These are phyloP conservation scores for Labia minor DNA, from an alignment of 2,888 invertebrate species.

Conservation along the genomic window DNA sequence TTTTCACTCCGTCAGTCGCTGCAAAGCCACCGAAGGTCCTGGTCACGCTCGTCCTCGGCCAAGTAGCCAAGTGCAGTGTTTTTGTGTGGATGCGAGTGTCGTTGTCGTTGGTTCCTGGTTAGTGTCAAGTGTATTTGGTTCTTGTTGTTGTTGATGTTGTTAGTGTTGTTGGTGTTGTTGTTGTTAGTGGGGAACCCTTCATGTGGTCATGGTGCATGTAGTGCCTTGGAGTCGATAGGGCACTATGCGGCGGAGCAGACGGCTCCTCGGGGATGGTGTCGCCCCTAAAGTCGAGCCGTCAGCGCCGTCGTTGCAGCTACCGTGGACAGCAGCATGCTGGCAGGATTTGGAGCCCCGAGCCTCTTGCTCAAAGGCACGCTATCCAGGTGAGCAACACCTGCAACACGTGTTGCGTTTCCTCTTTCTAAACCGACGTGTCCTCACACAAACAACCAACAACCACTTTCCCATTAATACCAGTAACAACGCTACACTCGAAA, in stretches of 20 bases:
- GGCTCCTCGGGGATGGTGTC: not conserved
- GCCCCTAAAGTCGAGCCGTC: not conserved
- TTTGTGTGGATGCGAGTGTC: too few relatives aligned
- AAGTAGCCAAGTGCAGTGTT: too few relatives aligned
- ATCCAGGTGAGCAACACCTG: constrained; percentile 38
- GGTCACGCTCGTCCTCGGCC: not conserved
- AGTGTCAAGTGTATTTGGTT: not conserved
- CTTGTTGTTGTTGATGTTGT: not conserved
- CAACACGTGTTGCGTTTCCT: too few relatives aligned
- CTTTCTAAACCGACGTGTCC: too few relatives aligned
- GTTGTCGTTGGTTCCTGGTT: too few relatives aligned
- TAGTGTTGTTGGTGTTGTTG: not conserved
- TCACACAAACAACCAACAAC: too few relatives aligned
- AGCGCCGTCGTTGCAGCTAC: not conserved
- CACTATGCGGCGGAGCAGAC: not conserved
- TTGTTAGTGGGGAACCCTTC: not conserved
- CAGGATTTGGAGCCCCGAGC: constrained; percentile 35
- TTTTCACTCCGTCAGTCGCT: not conserved
- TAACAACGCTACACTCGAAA: too few relatives aligned
- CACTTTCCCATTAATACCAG: too few relatives aligned
- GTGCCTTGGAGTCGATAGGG: not conserved
- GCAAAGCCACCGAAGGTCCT: not conserved
- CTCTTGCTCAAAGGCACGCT: constrained; percentile 48
- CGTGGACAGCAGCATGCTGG: not conserved
- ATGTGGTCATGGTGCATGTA: not conserved